phyloP scores from a whole-genome alignment of 2,888 invertebrate species.

The Rhagophthalmus giganteus region DNA sequence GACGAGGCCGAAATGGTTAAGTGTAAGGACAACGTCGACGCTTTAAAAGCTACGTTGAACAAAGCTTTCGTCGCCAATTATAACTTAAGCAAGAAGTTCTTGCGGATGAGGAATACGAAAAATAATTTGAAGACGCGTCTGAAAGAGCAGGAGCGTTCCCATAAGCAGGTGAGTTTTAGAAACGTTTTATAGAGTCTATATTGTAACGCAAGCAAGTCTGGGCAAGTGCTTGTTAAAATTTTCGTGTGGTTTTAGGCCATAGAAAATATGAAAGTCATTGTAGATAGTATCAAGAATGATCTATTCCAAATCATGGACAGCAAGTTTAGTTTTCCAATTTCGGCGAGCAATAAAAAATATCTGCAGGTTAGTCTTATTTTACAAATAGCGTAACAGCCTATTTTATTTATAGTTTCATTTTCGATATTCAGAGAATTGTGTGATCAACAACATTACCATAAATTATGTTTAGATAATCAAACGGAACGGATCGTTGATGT shows the following conservation, averaged over 20 bases:
- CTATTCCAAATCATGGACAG: constrained; percentile 46
- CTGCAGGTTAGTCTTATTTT: constrained; percentile 46
- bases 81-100: constrained; percentile 54
- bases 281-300: constrained; percentile 46
- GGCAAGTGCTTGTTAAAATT: neutral
- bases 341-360: constrained; percentile 53
- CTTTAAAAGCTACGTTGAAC: constrained; percentile 50
- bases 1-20: constrained; percentile 42
- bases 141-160: constrained; percentile 44
- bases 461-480: constrained; percentile 52
- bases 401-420: neutral
- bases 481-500: constrained; percentile 52
- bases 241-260: constrained; percentile 41
- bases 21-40: constrained; percentile 49
- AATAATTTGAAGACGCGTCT: constrained; percentile 46
- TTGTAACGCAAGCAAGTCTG: no score
- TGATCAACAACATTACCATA: no score
- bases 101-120: constrained; percentile 54
- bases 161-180: constrained; percentile 41
- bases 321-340: constrained; percentile 45
- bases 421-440: neutral
- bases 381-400: neutral
- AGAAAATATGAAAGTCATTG: constrained; percentile 45
- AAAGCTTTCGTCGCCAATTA: constrained; percentile 54
- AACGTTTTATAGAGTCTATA: no score